Conservation (phyloP, 2,797 vertebrate species). For the Coilia nasus region DNA sequence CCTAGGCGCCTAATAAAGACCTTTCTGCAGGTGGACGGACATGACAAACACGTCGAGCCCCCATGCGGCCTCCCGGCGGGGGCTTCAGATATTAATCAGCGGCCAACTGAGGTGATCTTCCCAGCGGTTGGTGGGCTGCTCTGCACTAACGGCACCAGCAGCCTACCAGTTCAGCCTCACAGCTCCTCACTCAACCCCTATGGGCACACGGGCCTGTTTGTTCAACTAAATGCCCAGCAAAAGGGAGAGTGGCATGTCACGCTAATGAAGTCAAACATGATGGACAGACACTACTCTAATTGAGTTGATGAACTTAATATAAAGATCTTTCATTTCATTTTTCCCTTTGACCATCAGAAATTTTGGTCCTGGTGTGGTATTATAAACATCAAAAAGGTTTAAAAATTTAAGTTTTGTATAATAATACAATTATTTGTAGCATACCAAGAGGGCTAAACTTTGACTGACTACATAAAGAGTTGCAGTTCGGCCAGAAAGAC, state of each 20-base stretch:
- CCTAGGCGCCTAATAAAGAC: constrained; percentile 5
- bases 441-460: too few species aligned
- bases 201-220: too few species aligned
- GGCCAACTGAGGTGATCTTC: neutral
- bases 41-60: constrained; percentile 6
- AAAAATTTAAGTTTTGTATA: too few species aligned
- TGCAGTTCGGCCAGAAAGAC: too few species aligned
- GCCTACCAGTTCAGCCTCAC: neutral
- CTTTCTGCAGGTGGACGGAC: neutral
- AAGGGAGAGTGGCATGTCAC: neutral
- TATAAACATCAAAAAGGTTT: neutral
- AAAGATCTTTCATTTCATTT: neutral
- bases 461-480: too few species aligned
- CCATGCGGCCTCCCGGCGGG: neutral
- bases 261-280: neutral
- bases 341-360: too few species aligned
- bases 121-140: neutral
- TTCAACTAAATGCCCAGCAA: neutral
- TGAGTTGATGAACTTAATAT: neutral
- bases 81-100: neutral
- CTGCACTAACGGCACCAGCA: neutral
- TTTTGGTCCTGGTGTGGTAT: too few species aligned
- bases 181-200: neutral
- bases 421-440: too few species aligned
- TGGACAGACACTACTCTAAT: too few species aligned